Conservation (phyloP, 2,888 invertebrate genomes). For the Arrhopalites spinosus region DNA sequence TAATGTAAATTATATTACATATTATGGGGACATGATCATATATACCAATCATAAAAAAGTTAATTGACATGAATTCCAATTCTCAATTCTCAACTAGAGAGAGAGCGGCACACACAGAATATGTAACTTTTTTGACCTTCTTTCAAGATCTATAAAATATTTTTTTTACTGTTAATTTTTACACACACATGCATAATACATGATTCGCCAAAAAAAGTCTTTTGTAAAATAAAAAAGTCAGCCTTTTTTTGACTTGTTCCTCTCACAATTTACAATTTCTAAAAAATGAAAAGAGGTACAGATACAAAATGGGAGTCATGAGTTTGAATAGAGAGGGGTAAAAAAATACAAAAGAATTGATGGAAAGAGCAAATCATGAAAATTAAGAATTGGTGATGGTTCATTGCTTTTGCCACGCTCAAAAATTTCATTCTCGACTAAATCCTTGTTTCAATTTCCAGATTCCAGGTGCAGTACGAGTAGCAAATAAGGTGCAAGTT, state of each 20-base stretch:
- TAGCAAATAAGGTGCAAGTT: too few species aligned
- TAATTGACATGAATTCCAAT: not conserved
- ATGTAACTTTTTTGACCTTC: too few species aligned
- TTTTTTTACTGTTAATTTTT: too few species aligned
- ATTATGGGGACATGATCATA: not conserved
- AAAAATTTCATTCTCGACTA: slow-evolving; percentile 15
- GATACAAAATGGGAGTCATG: not conserved
- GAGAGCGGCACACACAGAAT: too few species aligned
- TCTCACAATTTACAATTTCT: too few species aligned
- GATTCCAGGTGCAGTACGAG: slow-evolving; percentile 20
- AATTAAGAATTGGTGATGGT: slow-evolving; percentile 13
- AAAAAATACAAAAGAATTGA: not conserved
- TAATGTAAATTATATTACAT: not conserved
- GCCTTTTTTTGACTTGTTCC: too few species aligned
- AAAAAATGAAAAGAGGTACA: too few species aligned
- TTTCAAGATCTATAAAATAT: too few species aligned
- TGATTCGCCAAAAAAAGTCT: too few species aligned
- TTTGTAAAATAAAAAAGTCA: too few species aligned
- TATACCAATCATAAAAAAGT: too few species aligned
- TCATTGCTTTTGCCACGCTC: slow-evolving; percentile 17
- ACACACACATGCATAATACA: too few species aligned
- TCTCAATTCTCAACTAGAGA: not conserved
- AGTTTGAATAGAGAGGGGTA: not conserved
- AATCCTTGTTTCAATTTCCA: slow-evolving; percentile 6
- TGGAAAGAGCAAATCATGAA: slow-evolving; percentile 10